Evolutionary conservation across 2,797 vertebrate genomes (phyloP).

Genomic region (Numenius phaeopus): DNA sequence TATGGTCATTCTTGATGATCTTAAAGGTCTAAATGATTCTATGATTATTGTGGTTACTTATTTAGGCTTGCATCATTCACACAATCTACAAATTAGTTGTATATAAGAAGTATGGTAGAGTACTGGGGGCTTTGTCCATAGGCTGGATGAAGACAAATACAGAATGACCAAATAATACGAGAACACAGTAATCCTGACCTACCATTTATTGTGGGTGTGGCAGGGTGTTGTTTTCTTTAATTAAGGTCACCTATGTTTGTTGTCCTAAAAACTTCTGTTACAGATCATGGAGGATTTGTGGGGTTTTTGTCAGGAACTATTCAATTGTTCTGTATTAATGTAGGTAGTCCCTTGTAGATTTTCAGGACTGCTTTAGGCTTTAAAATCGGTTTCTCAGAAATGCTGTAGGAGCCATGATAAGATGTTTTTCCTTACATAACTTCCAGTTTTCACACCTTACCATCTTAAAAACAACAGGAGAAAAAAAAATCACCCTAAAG

Average conservation of each 20-base stretch:
- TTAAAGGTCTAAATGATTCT: neutral
- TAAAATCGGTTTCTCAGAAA: neutral
- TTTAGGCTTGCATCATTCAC: neutral
- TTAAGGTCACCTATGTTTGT: neutral
- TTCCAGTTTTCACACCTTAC: neutral
- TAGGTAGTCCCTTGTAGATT: neutral
- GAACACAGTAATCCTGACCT: neutral
- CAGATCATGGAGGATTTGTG: neutral
- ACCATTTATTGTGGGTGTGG: rapidly evolving
- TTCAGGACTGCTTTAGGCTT: neutral
- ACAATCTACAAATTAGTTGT: neutral
- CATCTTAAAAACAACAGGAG: neutral
- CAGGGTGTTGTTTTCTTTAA: neutral
- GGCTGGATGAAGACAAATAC: neutral
- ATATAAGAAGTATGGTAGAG: neutral
- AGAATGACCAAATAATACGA: neutral
- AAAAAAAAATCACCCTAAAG: neutral
- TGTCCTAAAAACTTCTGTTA: neutral
- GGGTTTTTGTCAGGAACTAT: neutral
- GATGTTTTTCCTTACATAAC: neutral
- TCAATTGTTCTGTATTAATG: neutral
- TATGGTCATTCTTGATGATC: neutral
- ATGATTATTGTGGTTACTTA: neutral
- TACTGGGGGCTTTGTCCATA: neutral
- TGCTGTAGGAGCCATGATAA: neutral